Evolutionary conservation across 2,797 vertebrate species (phyloP).

Genomic region (Scolopax rusticola): DNA sequence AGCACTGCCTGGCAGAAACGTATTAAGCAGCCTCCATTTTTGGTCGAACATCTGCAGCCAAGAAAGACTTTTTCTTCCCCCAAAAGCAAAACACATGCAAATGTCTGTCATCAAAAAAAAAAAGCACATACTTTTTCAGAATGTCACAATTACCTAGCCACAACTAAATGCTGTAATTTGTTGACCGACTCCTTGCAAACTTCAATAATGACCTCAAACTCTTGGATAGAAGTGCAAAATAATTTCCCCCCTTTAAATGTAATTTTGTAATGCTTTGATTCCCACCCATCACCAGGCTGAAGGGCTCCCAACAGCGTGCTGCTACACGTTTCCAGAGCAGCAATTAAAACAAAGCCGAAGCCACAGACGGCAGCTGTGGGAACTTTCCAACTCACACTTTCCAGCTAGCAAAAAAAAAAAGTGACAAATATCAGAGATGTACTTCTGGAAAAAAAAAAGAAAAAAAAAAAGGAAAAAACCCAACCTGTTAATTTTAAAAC

Average conservation of each 20-base stretch:
- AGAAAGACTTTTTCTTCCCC: not conserved
- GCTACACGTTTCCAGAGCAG: not conserved
- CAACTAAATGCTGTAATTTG: conserved; percentile 58
- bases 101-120: not conserved
- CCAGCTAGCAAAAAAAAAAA: not conserved
- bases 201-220: conserved; percentile 42
- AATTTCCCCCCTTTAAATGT: conserved; percentile 13
- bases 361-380: not conserved
- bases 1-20: not conserved
- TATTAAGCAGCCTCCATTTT: not conserved
- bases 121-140: not conserved
- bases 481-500: not conserved
- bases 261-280: conserved; percentile 29
- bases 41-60: not conserved
- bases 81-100: conserved; percentile 40
- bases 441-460: not conserved
- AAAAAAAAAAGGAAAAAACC: not conserved
- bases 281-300: not conserved
- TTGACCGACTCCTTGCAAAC: conserved; percentile 17
- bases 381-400: not conserved
- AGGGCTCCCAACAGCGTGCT: conserved; percentile 4
- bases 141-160: conserved; percentile 41
- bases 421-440: not conserved
- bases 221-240: conserved; percentile 21
- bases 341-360: not conserved